A percentile compares a stretch with the other conserved stretches of the same genome.
These are phyloP conservation scores for Polia nebulosa DNA, from an alignment of 2,888 invertebrate species.

Conservation along the genomic window DNA sequence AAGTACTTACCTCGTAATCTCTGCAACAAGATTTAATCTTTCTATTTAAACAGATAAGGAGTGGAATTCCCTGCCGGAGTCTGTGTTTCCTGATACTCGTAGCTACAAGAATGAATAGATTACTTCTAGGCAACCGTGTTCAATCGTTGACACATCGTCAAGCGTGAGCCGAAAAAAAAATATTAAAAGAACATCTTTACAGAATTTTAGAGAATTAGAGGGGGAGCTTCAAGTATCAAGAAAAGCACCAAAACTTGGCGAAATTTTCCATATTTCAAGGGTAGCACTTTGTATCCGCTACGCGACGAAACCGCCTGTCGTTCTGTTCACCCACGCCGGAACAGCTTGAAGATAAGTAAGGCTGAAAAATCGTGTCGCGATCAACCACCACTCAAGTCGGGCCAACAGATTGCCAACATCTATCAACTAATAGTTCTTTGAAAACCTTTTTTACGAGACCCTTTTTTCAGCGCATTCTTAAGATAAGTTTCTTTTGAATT, in stretches of 20 bases:
- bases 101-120: too few species aligned
- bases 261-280: slow-evolving; percentile 1
- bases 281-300: slow-evolving; percentile 11
- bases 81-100: too few species aligned
- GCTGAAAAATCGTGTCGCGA: slow-evolving; percentile 51
- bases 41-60: too few species aligned
- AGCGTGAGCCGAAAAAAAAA: too few species aligned
- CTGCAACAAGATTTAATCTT: too few species aligned
- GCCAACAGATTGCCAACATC: slow-evolving; percentile 55
- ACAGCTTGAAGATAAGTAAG: slow-evolving; percentile 48
- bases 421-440: slow-evolving; percentile 57
- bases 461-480: slow-evolving; percentile 44
- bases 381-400: slow-evolving; percentile 52
- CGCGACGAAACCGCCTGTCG: slow-evolving; percentile 1
- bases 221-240: too few species aligned
- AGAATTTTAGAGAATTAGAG: background rate
- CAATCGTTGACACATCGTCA: too few species aligned
- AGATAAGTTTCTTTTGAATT: slow-evolving; percentile 54
- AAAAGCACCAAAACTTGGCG: background rate
- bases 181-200: background rate
- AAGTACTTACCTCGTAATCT: background rate
- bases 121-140: too few species aligned
- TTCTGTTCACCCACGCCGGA: slow-evolving; percentile 18
- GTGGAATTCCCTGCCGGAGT: too few species aligned
- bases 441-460: slow-evolving; percentile 51